A percentile compares a stretch with the other conserved stretches of the same genome.
These are phyloP conservation scores for Nylanderia fulva DNA, from an alignment of 1,140 invertebrate genomes.

Conservation along the genomic window DNA sequence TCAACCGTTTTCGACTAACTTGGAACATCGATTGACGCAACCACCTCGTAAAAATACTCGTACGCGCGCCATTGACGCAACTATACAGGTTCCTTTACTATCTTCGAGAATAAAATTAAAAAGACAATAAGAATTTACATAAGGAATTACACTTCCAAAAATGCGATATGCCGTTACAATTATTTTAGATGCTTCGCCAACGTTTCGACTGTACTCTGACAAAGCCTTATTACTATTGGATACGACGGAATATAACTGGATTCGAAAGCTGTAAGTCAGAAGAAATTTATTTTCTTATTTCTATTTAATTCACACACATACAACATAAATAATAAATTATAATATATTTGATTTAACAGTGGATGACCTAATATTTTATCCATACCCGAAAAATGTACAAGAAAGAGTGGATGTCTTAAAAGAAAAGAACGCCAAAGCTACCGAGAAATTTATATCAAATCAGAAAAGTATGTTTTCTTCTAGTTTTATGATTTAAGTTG, in stretches of 20 bases:
- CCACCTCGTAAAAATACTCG: constrained; percentile 47
- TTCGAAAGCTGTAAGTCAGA: constrained; percentile 68
- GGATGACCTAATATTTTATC: constrained; percentile 74
- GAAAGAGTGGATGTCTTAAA: constrained; percentile 73
- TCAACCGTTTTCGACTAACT: constrained; percentile 68
- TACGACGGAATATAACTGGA: constrained; percentile 32
- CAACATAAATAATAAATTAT: constrained; percentile 9
- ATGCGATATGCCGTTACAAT: constrained; percentile 54
- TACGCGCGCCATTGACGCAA: constrained; percentile 54
- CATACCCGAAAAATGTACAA: constrained; percentile 75
- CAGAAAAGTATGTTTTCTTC: constrained; percentile 47
- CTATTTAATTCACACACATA: not conserved
- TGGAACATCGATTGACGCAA: constrained; percentile 66
- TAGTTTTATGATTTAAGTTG: not conserved
- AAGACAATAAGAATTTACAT: constrained; percentile 52
- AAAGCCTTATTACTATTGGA: constrained; percentile 78
- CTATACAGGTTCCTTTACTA: constrained; percentile 68
- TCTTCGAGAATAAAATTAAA: constrained; percentile 56
- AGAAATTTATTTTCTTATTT: constrained; percentile 41
- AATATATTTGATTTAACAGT: constrained; percentile 55
- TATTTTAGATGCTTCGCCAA: constrained; percentile 71
- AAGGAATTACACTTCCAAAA: constrained; percentile 36
- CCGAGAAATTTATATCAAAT: constrained; percentile 68
- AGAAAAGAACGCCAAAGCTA: constrained; percentile 69
- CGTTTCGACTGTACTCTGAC: constrained; percentile 68